Evolutionary conservation across 2,113 vertebrate species (phyloP).

Genomic region (Ariopsis seemanni): DNA sequence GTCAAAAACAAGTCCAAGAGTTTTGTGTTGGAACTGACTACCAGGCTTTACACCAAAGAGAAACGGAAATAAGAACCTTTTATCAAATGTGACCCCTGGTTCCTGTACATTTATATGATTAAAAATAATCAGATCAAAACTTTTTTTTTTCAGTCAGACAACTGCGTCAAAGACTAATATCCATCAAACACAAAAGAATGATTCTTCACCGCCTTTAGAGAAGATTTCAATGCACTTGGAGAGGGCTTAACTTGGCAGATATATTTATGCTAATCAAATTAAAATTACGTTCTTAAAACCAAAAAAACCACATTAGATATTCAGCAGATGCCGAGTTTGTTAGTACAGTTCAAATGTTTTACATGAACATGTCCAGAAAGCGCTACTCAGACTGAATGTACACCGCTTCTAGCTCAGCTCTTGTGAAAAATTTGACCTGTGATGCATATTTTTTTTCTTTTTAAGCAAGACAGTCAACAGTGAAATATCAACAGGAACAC

Average conservation of each 20-base stretch:
- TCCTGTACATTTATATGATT: constrained; percentile 5
- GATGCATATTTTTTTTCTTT: neutral
- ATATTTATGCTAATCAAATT: neutral
- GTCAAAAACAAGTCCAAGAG: constrained; percentile 56
- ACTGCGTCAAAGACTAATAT: neutral
- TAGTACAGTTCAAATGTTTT: neutral
- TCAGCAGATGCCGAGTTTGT: neutral
- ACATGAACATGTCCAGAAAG: neutral
- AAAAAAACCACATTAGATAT: neutral
- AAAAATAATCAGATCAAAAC: neutral
- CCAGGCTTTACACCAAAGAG: constrained; percentile 61
- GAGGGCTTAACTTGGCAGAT: neutral
- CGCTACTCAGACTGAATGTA: neutral
- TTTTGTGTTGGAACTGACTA: constrained; percentile 56
- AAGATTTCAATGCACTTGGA: neutral
- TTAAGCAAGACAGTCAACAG: neutral
- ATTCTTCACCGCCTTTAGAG: neutral
- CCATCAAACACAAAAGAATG: neutral
- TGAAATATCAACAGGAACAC: neutral
- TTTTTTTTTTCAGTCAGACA: neutral
- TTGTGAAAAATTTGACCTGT: neutral
- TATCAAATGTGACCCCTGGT: neutral
- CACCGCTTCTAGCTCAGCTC: neutral
- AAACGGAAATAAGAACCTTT: constrained; percentile 49
- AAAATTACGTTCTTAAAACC: neutral